phyloP scores from a whole-genome alignment of 2,113 vertebrate species.

The Chlamydotis undulata region DNA sequence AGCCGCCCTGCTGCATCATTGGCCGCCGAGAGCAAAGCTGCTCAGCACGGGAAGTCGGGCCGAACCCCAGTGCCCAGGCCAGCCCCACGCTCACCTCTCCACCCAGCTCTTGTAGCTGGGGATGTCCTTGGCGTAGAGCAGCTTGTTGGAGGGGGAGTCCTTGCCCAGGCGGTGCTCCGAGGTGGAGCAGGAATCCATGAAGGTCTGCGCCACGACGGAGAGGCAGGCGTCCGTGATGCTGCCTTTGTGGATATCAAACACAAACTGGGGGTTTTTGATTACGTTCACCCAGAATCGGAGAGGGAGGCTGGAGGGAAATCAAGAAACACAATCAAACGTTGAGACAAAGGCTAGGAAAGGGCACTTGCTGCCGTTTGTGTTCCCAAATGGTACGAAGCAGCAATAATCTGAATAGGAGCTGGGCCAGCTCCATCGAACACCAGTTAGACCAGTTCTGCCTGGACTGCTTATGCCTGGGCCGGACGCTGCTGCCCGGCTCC shows the following conservation, averaged over 20 bases:
- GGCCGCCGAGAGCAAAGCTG: background rate
- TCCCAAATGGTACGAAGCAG: background rate
- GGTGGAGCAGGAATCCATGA: conserved; percentile 98
- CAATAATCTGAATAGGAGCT: background rate
- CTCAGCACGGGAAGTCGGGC: accelerated
- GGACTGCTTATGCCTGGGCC: accelerated
- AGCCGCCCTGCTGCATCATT: background rate
- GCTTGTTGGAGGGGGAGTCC: conserved; percentile 97
- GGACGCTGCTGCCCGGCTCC: accelerated
- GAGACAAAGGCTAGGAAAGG: background rate
- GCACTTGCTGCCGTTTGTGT: accelerated
- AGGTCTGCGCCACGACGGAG: conserved; percentile 96
- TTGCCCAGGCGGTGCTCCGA: conserved; percentile 97
- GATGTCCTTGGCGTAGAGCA: conserved; percentile 98
- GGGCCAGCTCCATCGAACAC: background rate
- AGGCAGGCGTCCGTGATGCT: conserved; percentile 98
- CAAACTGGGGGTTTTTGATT: conserved; percentile 98
- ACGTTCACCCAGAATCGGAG: conserved; percentile 99
- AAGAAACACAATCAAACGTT: background rate
- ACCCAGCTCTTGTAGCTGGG: conserved; percentile 99
- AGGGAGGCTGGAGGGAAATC: conserved; percentile 82
- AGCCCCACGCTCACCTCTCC: conserved; percentile 83
- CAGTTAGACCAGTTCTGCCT: background rate
- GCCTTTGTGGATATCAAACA: conserved; percentile 99
- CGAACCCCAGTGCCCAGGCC: background rate